Evolutionary conservation across 1,140 invertebrate species (phyloP), one percentile per base, ranked within the genome.

Genomic region (Brachionus plicatilis): DNA sequence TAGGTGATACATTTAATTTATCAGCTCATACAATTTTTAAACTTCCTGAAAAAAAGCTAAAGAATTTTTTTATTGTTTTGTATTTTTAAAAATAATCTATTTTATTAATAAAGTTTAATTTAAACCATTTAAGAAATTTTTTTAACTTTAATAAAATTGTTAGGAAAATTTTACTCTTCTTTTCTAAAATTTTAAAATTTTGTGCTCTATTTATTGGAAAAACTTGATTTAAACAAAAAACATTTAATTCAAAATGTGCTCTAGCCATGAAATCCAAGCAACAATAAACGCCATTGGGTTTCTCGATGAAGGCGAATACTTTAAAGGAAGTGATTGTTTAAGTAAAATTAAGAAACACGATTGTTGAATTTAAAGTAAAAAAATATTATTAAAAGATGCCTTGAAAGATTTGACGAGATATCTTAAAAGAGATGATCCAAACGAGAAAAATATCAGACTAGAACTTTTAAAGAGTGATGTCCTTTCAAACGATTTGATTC

Each of bases 391-490:
- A 37, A 2, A 41, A 82, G 79, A 82, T 68, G 27, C 79, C 20
- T 41, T 68, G 37, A 82, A 82, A 82, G 79, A 82, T 20, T 66
- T 82, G 27, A 45, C 43, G 17, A 53, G 79, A 29, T 82, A 65
- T 68, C 11, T 82, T 5, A 60, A 47, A 27, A 53, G 79, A 60
- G 79, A 82, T 29, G 79, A 82, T 37, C 79, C 79, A 2, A 82
- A 82, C 12, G 79, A 82, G 29, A 82, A 82, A 45, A 60, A 53
- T 37, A 68, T 82, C 3, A 60, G 79, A 65, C 53, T 53, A 4
- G 79, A 82, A n/a, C 53, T 82, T 7, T 56, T 82, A 27, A 82
- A 82, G 27, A 82, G 79, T 45, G 79, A 82, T 37, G 79, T 82
- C 4, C 24, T 82, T 3, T 45, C 37, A 20, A 82, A 82, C 29